Base-by-base conservation (phyloP, 2,888 invertebrate species). In the Rhagophthalmus giganteus region DNA sequence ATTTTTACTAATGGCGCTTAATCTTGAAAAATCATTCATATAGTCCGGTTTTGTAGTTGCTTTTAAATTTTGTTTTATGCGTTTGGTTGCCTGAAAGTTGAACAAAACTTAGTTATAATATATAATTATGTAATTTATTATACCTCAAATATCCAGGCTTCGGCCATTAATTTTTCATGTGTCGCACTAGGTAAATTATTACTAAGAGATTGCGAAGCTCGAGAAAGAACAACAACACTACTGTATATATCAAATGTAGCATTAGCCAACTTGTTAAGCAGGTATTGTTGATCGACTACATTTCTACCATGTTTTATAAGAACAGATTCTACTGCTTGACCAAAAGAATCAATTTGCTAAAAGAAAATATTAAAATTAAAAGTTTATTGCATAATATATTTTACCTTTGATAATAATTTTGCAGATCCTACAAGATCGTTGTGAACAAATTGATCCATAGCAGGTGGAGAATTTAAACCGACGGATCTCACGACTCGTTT, bases 211-310 rank as follows among this genome's bases (percentile, higher is more conserved):
- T 83, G 79, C 9, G 86, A 82, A 1, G 94, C 89, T 58, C 97
- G 82, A 15, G 97, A 90, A 60, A 97, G 76, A 10, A 88, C 89
- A 4, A 86, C 88, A 13, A 85, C 86, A 82, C 92, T 88, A 2
- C 88, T 83, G 75, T 94, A 96, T 20, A 88, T 87, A 74, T 95
- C 94, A 62, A 98, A 88, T 35, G 94, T 90, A 31, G 92, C 84
- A 68, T 89, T 84, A 0, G 97, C 92, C 57, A 99, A 79, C 62
- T 91, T 82, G 71, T 91, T 92, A 46, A 98, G 78, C 64, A 94
- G 75, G 74, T 87, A 91, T 78, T 99, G 98, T 74, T 96, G 87
- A 62, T 97, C 89, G 65, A 92, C 83, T 63, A 93, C 85, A 65
- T 79, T 79, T 72, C 86, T 87, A 2, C 93, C 92, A 77, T 95